Base-by-base conservation (phyloP, 2,797 vertebrate genomes). In the Gadopsis marmoratus region DNA sequence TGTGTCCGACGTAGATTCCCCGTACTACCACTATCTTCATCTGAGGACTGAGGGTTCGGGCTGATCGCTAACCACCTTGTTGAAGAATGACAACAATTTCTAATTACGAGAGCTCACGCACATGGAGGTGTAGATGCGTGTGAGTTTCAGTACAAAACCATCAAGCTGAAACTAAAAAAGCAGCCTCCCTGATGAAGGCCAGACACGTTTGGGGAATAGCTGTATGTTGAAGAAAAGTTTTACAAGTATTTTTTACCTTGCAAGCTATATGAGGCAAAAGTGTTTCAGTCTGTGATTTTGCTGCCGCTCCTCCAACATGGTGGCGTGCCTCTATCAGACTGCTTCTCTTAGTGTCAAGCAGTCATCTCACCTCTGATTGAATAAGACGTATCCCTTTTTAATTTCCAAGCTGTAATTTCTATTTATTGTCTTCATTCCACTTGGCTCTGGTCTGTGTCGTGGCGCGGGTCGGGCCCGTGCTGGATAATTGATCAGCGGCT, bases 361-460 rank as follows among this genome's bases (percentile, higher is more conserved):
- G 55, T 67, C 64, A 35, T 59, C 55, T 74, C 76, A 68, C 79
- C 60, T 78, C 74, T 71, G 58, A 88, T 61, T 67, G 60, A 84
- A 84, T 71, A 47, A 77, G 48, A 69, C 83, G 64, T n/a, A 63
- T 50, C n/a, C 74, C 70, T 81, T 74, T 74, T 76, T 59, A 63
- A 77, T 83, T 74, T 77, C 50, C 17, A n/a, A 17, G 13, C 8
- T 48, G 54, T 78, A 54, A 81, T 84, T 70, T 85, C 54, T 55
- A 33, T 65, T 76, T 67, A 60, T 79, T 81, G 54, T 45, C 50
- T 64, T 82, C 31, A 68, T 78, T 72, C 37, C 3, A 51, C 78
- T 84, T 66, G 29, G 69, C 65, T 76, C 37, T 76, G 72, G 50
- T 78, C 26, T 26, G 26, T 26, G 26, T 26, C 26, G 2, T 26